Percentiles rank a stretch among this genome's conserved stretches.
These are phyloP conservation scores for Diceros bicornis DNA, from an alignment of 2,797 vertebrate species.

Conservation along the genomic window DNA sequence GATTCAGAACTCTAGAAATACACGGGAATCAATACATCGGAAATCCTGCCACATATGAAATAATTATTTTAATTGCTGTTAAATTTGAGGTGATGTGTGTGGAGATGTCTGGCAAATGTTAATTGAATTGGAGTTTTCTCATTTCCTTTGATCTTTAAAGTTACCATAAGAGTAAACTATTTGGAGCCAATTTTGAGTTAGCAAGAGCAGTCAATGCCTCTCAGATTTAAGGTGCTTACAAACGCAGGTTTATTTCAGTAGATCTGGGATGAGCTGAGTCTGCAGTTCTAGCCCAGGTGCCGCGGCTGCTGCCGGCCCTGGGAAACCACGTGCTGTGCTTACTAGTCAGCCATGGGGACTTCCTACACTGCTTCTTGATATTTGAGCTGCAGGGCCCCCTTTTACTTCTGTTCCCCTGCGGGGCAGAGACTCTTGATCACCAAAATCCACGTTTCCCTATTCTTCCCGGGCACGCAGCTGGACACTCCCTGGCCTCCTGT, in stretches of 20 bases:
- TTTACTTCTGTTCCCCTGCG: background rate
- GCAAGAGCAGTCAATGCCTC: background rate
- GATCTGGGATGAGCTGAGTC: too few relatives aligned
- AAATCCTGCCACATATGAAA: background rate
- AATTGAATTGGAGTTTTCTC: background rate
- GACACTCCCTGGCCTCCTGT: background rate
- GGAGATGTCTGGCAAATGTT: background rate
- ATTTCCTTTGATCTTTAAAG: background rate
- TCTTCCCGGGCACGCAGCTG: too few relatives aligned
- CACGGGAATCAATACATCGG: background rate
- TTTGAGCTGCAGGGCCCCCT: background rate
- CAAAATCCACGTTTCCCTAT: rapidly evolving
- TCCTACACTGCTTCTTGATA: too few relatives aligned
- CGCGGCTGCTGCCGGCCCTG: rapidly evolving
- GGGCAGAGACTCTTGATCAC: background rate
- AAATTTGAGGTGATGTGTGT: background rate
- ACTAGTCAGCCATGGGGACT: background rate
- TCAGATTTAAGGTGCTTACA: background rate
- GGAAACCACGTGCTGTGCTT: background rate
- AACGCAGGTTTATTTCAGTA: background rate
- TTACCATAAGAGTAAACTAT: background rate
- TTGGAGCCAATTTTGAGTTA: background rate
- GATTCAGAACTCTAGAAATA: background rate
- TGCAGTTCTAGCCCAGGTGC: background rate
- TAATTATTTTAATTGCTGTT: background rate